Evolutionary conservation across 2,888 invertebrate genomes (phyloP).

Genomic region (Papilio protenor): DNA sequence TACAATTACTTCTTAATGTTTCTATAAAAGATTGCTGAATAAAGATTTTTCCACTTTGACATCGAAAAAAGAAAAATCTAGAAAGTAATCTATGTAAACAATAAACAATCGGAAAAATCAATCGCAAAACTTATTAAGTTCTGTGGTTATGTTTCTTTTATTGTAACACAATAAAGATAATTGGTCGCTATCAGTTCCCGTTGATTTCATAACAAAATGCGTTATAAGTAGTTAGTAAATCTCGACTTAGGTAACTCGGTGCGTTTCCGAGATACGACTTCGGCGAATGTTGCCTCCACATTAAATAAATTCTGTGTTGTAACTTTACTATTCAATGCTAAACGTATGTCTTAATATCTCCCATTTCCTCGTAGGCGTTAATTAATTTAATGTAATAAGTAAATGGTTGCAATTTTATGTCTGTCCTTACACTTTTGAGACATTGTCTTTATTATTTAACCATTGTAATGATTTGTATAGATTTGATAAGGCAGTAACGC

Average conservation of each 20-base stretch:
- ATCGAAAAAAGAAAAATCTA: not conserved
- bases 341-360: conserved; percentile 26
- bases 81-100: not conserved
- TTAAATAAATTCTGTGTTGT: conserved; percentile 36
- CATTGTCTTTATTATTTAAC: not conserved
- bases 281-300: conserved; percentile 41
- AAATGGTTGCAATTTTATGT: conserved; percentile 5
- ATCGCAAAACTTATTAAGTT: not conserved
- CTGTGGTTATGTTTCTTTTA: conserved; percentile 11
- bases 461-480: not conserved
- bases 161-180: conserved; percentile 25
- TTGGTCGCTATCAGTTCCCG: conserved; percentile 50
- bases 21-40: not conserved
- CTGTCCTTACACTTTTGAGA: not conserved
- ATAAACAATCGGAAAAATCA: not conserved
- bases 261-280: conserved; percentile 73
- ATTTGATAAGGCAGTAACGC: not conserved
- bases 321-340: conserved; percentile 34
- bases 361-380: conserved; percentile 13
- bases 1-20: not conserved
- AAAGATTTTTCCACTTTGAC: not conserved
- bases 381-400: conserved; percentile 2
- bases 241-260: conserved; percentile 70
- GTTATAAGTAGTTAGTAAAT: conserved; percentile 65
- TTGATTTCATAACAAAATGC: conserved; percentile 66